These are phyloP conservation scores for Chironomus striatipennis DNA, from an alignment of 1,140 invertebrate species.

Conservation along the genomic window DNA sequence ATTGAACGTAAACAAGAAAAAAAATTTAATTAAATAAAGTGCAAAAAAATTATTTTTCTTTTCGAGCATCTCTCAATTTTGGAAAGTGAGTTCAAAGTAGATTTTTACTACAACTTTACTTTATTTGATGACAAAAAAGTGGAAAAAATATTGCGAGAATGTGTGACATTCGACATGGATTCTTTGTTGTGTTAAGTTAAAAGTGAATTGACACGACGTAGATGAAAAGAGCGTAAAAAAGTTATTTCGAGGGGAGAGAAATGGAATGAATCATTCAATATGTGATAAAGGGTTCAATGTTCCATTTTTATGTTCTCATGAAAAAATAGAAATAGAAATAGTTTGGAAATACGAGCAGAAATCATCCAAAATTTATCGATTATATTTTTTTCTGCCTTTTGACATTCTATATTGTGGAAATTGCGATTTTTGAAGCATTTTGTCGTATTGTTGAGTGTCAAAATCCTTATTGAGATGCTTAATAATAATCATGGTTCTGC, in stretches of 20 bases:
- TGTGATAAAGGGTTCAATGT: conserved; percentile 16
- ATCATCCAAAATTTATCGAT: conserved; percentile 18
- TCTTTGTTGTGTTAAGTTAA: not conserved
- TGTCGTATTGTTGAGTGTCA: too few species aligned
- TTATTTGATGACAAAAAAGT: not conserved
- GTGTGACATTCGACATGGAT: conserved; percentile 22
- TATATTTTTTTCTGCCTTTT: not conserved
- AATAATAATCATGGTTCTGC: too few species aligned
- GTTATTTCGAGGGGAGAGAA: not conserved
- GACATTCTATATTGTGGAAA: not conserved
- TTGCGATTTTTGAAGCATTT: not conserved
- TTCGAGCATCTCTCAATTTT: not conserved
- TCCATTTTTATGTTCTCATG: not conserved
- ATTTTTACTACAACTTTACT: not conserved
- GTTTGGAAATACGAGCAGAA: too few species aligned
- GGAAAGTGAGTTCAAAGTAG: conserved; percentile 18
- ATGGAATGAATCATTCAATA: not conserved
- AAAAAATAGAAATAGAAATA: too few species aligned
- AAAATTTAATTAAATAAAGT: conserved; percentile 24
- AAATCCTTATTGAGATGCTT: too few species aligned
- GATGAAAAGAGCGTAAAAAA: not conserved
- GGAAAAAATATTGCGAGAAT: not conserved
- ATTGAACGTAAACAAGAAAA: conserved; percentile 5
- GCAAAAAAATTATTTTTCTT: not conserved
- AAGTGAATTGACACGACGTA: too few species aligned